Evolutionary conservation across 92 coral and sea anemone genomes (phyloP), one percentile per base, ranked within the genome.

Genomic region (Zoanthus sansibaricus): DNA sequence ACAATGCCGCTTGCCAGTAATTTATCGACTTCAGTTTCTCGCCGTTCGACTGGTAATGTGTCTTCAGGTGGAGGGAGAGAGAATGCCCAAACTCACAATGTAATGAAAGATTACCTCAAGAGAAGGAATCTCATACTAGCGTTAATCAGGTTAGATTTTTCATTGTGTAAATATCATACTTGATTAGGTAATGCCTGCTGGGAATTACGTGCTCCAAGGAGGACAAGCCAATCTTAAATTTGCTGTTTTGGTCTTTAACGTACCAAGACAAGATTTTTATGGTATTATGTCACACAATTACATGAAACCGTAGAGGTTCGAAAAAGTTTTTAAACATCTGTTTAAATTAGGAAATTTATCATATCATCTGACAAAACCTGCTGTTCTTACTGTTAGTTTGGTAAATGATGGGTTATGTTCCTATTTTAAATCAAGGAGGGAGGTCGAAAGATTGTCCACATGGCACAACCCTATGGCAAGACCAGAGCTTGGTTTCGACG

Each of bases 401-500:
- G 1, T 5, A 7, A 1, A 3, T 20, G 30, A 17, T 62, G 4
- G 8, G 1, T 17, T 62, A 62, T 62, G 18, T 18, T 62, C n/a
- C 69, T n/a, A 9, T 0, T 62, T 18, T 16, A 14, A 42, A 31
- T 32, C 73, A 69, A 89, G 84, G 18, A 90, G 95, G 12, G 99
- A 97, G 72, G 89, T 97, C 12, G 99, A 97, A 33, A 83, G 96
- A 69, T 82, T 97, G 8, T 92, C 98, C 13, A 95, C 99, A 0
- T 97, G 99, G 99, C 98, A 97, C 83, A 97, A 97, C 87, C 87
- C 99, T 3, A 83, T 89, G 69, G 98, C 97, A 6, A 91, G 90
- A 5, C 88, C 93, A 2, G 96, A 97, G 69, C 84, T 93, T 33
- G 88, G 47, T 18, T 92, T 91, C 21, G 89, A 94, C 75, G 98